Percentiles rank a stretch among this genome's conserved stretches.
phyloP scores from a whole-genome alignment of 2,888 invertebrate species.

The Drosophila eohydei region DNA sequence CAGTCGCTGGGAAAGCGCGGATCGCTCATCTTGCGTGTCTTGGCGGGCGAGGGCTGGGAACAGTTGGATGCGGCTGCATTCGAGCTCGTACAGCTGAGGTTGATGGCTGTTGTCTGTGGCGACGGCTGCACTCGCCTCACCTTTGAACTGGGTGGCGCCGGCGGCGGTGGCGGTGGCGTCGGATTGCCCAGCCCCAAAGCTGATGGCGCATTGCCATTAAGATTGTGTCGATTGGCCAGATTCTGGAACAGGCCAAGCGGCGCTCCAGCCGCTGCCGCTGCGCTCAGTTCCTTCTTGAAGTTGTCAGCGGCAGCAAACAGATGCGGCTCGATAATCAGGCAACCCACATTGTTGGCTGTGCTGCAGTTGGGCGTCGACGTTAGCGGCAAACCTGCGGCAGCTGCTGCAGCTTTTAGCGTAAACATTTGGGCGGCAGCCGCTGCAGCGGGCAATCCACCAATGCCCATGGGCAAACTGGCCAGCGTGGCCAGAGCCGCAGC shows the following conservation, averaged over 20 bases:
- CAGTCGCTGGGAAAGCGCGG: constrained; percentile 70
- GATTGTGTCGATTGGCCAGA: constrained; percentile 61
- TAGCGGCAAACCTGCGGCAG: constrained; percentile 67
- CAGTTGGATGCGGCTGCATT: constrained; percentile 22
- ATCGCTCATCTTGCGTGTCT: constrained; percentile 76
- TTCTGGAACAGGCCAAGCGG: constrained; percentile 80
- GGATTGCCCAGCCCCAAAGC: constrained; percentile 37
- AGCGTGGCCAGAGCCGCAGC: constrained; percentile 55
- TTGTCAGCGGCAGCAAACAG: constrained; percentile 81
- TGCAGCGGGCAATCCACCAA: constrained; percentile 50
- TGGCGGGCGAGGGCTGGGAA: constrained; percentile 66
- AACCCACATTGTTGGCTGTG: constrained; percentile 76
- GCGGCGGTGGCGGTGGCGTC: constrained; percentile 65
- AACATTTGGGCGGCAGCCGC: constrained; percentile 72
- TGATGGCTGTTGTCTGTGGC: constrained; percentile 81
- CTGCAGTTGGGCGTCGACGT: constrained; percentile 69
- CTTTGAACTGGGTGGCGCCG: constrained; percentile 62
- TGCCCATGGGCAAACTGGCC: constrained; percentile 60
- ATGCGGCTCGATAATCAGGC: constrained; percentile 81
- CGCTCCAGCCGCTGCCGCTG: constrained; percentile 74
- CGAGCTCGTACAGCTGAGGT: constrained; percentile 74
- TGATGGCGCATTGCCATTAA: constrained; percentile 42
- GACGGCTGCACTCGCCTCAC: constrained; percentile 81
- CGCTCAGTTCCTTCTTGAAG: constrained; percentile 80
- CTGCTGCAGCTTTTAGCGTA: constrained; percentile 66